A percentile compares a stretch with the other conserved stretches of the same genome.
Conservation (phyloP, 2,888 invertebrate species). For the Liodrosophila aerea region DNA sequence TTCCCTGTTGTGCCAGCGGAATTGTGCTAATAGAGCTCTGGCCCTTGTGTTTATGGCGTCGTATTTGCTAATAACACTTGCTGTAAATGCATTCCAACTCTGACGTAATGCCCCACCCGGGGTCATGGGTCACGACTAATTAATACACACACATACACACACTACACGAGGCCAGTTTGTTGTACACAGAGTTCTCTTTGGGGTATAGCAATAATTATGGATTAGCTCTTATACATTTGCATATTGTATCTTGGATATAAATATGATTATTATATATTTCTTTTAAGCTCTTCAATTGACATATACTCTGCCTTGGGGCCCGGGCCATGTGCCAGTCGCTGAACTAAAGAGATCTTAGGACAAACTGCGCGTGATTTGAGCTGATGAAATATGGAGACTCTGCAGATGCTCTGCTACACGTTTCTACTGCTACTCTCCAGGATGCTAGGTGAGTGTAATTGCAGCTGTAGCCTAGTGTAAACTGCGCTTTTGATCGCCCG, state of each 20-base stretch:
- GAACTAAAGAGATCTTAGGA: background rate
- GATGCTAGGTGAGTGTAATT: constrained; percentile 79
- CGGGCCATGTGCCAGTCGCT: constrained; percentile 10
- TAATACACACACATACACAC: constrained; percentile 2
- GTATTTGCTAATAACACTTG: constrained; percentile 64
- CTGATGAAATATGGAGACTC: constrained; percentile 80
- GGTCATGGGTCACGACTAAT: constrained; percentile 5
- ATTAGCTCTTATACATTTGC: too few relatives aligned
- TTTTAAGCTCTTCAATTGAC: too few relatives aligned
- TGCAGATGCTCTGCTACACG: constrained; percentile 79
- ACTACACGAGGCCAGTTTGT: too few relatives aligned
- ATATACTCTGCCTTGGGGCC: too few relatives aligned
- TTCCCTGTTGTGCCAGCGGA: background rate
- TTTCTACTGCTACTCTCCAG: constrained; percentile 77
- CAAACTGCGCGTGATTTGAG: constrained; percentile 29
- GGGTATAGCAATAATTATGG: background rate
- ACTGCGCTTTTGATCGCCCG: constrained; percentile 18
- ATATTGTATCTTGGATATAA: too few relatives aligned
- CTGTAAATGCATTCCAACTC: constrained; percentile 52
- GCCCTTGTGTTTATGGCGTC: constrained; percentile 41
- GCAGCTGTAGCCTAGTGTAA: too few relatives aligned
- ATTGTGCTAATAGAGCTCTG: background rate
- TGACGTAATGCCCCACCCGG: constrained; percentile 41
- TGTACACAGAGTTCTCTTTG: too few relatives aligned
- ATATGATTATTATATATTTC: too few relatives aligned